phyloP scores from a whole-genome alignment of 2,888 invertebrate genomes.

The Lapara coniferarum region DNA sequence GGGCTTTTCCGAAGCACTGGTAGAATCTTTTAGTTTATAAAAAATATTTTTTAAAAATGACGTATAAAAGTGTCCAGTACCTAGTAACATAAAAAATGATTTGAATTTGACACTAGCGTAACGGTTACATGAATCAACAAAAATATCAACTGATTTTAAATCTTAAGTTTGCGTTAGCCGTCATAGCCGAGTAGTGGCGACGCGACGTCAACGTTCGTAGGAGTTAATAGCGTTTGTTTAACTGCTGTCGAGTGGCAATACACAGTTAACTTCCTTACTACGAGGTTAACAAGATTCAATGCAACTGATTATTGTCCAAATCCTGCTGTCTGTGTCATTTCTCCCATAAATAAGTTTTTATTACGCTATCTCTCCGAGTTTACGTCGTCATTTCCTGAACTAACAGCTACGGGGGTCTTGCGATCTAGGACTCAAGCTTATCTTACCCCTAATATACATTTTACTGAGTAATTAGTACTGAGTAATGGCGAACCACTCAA shows the following conservation, averaged over 20 bases:
- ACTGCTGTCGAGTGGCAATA: not conserved
- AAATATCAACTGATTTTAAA: not conserved
- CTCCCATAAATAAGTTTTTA: not conserved
- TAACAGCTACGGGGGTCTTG: not conserved
- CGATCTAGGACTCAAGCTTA: too few species aligned
- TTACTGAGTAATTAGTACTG: too few species aligned
- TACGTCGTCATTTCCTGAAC: not conserved
- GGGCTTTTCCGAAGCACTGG: too few species aligned
- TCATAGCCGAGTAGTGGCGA: not conserved
- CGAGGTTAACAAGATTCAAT: not conserved
- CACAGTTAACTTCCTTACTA: slow-evolving; percentile 16
- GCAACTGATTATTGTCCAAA: not conserved
- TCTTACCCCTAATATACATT: too few species aligned
- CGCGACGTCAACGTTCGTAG: not conserved
- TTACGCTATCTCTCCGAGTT: not conserved
- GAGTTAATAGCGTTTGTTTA: slow-evolving; percentile 5
- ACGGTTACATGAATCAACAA: not conserved
- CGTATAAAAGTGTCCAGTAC: too few species aligned
- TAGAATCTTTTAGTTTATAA: too few species aligned
- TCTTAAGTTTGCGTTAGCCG: not conserved
- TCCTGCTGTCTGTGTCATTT: not conserved
- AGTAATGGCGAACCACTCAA: too few species aligned
- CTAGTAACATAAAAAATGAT: too few species aligned
- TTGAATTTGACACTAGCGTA: not conserved
- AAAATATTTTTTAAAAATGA: too few species aligned